These are phyloP conservation scores for Amphibalanus amphitrite DNA, from an alignment of 1,140 invertebrate species.

Conservation along the genomic window DNA sequence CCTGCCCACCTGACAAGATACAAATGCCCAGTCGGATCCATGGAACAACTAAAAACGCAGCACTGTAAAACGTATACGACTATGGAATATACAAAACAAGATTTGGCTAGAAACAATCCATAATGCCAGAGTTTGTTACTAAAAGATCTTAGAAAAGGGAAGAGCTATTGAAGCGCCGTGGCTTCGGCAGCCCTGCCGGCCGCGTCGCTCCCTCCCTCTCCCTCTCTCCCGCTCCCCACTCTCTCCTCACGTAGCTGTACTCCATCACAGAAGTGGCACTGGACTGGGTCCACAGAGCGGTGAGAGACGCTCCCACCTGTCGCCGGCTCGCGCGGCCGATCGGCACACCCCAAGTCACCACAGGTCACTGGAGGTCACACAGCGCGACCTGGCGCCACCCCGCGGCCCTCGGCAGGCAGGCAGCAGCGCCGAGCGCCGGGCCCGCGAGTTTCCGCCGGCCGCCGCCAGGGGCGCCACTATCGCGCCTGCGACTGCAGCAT, in stretches of 20 bases:
- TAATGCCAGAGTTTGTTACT: background rate
- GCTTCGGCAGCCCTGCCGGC: too few relatives aligned
- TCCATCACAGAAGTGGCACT: background rate
- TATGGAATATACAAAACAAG: background rate
- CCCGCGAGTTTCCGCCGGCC: too few relatives aligned
- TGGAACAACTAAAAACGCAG: background rate
- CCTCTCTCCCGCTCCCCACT: too few relatives aligned
- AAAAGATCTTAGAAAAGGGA: constrained; percentile 2
- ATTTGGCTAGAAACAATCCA: background rate
- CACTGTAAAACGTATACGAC: background rate
- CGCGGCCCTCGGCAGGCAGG: too few relatives aligned
- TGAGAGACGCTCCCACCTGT: too few relatives aligned
- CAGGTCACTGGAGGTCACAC: background rate
- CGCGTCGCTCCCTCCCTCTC: background rate
- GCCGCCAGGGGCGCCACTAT: background rate
- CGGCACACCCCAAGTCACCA: too few relatives aligned
- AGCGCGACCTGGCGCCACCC: too few relatives aligned
- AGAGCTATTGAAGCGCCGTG: background rate
- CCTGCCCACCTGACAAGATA: background rate
- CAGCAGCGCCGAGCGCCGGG: background rate
- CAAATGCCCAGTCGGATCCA: background rate
- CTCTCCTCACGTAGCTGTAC: too few relatives aligned
- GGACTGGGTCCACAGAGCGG: background rate
- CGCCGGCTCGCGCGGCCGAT: too few relatives aligned
- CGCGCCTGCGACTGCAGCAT: constrained; percentile 54